These are phyloP conservation scores for Zosterops japonicus DNA, from an alignment of 2,113 vertebrate species.

Conservation along the genomic window DNA sequence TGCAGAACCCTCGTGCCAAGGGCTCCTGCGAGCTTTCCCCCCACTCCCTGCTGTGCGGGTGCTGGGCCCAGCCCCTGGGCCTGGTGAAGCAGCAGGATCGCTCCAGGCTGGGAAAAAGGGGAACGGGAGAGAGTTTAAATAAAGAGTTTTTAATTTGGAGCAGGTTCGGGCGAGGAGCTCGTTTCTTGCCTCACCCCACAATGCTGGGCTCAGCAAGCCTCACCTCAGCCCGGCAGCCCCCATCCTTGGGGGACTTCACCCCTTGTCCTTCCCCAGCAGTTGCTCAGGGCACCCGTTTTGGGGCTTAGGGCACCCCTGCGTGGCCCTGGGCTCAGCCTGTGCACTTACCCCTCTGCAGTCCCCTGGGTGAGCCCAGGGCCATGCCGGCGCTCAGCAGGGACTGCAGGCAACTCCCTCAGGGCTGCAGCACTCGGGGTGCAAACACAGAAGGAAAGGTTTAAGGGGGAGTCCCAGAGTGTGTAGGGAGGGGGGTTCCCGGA, in stretches of 20 bases:
- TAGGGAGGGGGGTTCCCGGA: background rate
- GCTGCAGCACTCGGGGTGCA: background rate
- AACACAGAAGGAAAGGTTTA: background rate
- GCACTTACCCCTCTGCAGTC: background rate
- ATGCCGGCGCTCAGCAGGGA: rapidly evolving
- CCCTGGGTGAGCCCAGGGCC: background rate
- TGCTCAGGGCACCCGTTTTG: rapidly evolving
- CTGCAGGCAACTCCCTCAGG: background rate
- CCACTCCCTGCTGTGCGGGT: background rate
- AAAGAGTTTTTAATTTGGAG: slow-evolving; percentile 70
- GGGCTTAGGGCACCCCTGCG: background rate
- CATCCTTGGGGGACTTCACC: rapidly evolving
- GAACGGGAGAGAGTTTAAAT: slow-evolving; percentile 51
- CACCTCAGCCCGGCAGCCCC: rapidly evolving
- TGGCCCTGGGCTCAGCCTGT: background rate
- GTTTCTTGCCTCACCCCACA: rapidly evolving
- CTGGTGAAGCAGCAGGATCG: slow-evolving; percentile 12
- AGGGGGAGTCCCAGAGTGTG: background rate
- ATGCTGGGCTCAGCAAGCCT: background rate
- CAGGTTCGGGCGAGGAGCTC: rapidly evolving
- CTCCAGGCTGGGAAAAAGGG: slow-evolving; percentile 25
- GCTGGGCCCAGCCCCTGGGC: background rate
- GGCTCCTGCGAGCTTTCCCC: background rate
- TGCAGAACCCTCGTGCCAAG: background rate
- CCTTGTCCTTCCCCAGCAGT: background rate